A percentile compares a stretch with the other conserved stretches of the same genome.
These are phyloP conservation scores for Drepanosiphum platanoidis DNA, from an alignment of 2,888 invertebrate species.

Conservation along the genomic window DNA sequence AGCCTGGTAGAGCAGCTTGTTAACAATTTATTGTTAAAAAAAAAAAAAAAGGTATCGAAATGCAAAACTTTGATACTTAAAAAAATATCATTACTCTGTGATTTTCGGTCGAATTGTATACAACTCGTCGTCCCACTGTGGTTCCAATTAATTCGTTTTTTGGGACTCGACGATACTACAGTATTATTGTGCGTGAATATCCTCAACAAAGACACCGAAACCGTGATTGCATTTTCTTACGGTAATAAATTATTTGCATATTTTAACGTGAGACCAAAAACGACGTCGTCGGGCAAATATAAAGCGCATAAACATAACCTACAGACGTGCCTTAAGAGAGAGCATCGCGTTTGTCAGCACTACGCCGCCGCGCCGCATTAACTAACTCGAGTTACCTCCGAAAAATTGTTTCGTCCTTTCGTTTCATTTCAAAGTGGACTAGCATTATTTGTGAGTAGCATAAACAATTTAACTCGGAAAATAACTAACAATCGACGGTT, in stretches of 20 bases:
- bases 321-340: background rate
- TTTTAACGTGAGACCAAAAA: background rate
- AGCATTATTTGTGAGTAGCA: background rate
- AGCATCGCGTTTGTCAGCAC: too few relatives aligned
- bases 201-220: background rate
- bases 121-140: background rate
- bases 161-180: background rate
- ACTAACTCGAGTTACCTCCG: background rate
- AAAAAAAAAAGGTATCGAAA: background rate
- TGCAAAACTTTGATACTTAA: conserved; percentile 4
- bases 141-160: background rate
- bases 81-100: background rate
- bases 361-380: too few relatives aligned
- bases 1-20: background rate
- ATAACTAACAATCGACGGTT: too few relatives aligned
- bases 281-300: background rate
- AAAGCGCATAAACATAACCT: too few relatives aligned
- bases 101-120: background rate
- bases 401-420: background rate
- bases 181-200: background rate
- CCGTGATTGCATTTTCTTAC: background rate
- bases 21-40: background rate
- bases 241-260: background rate
- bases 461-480: too few relatives aligned
- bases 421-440: background rate